These are phyloP conservation scores for Micoletzkya japonica DNA, from an alignment of 2,888 invertebrate genomes.

Conservation along the genomic window DNA sequence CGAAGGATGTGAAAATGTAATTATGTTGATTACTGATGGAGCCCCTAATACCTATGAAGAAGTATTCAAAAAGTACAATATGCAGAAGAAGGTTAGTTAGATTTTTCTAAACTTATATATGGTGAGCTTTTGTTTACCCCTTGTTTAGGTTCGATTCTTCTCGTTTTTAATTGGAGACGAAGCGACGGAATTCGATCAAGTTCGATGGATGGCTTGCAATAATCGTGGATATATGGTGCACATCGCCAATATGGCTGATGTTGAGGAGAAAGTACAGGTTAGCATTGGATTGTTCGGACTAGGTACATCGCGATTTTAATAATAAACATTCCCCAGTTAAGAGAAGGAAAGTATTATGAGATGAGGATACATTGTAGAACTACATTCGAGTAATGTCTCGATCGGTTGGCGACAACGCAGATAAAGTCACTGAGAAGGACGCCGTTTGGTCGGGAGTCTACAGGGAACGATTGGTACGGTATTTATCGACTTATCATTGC, in stretches of 20 bases:
- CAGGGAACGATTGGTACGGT: slow-evolving; percentile 57
- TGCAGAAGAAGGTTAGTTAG: slow-evolving; percentile 70
- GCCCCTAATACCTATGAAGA: slow-evolving; percentile 91
- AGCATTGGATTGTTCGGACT: slow-evolving; percentile 7
- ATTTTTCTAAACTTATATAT: neutral
- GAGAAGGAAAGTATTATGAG: neutral
- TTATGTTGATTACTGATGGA: slow-evolving; percentile 98
- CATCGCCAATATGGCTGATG: slow-evolving; percentile 92
- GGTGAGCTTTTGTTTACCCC: too few relatives aligned
- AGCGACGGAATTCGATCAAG: slow-evolving; percentile 80
- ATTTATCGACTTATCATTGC: neutral
- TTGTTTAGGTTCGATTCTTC: slow-evolving; percentile 87
- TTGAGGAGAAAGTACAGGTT: slow-evolving; percentile 85
- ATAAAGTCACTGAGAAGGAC: slow-evolving; percentile 72
- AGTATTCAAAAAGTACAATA: slow-evolving; percentile 87
- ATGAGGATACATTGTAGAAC: slow-evolving; percentile 70
- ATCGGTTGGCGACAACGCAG: slow-evolving; percentile 82
- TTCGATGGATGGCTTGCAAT: slow-evolving; percentile 97
- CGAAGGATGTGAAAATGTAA: slow-evolving; percentile 89
- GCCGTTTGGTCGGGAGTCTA: slow-evolving; percentile 87
- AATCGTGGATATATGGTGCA: slow-evolving; percentile 90
- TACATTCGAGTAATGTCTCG: slow-evolving; percentile 96
- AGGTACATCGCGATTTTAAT: neutral
- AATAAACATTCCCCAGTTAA: neutral
- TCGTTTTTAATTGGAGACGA: slow-evolving; percentile 96